These are phyloP conservation scores for Lichenostomus cassidix DNA, from an alignment of 2,113 vertebrate genomes.

Conservation along the genomic window DNA sequence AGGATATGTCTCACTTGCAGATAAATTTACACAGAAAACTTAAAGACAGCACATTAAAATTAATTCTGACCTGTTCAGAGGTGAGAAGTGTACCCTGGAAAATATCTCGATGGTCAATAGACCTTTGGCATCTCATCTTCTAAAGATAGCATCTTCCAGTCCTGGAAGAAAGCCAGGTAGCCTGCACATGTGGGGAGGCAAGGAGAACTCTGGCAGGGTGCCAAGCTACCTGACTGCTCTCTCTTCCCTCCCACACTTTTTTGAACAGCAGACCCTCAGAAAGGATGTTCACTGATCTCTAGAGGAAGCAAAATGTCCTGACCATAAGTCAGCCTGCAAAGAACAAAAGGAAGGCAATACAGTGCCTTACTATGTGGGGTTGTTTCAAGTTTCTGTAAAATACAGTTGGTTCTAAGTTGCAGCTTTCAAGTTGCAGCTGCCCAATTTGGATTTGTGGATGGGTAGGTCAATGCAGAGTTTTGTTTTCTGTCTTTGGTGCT, in stretches of 20 bases:
- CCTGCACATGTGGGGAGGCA: background rate
- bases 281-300: background rate
- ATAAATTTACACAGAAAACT: background rate
- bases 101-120: background rate
- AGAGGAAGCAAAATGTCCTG: background rate
- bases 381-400: background rate
- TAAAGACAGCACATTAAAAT: background rate
- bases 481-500: background rate
- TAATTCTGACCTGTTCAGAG: background rate
- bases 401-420: background rate
- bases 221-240: background rate
- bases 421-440: background rate
- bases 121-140: slow-evolving; percentile 12
- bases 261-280: background rate
- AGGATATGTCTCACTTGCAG: background rate
- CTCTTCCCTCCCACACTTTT: background rate
- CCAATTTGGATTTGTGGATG: background rate
- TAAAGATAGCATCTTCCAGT: background rate
- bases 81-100: background rate
- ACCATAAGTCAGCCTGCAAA: slow-evolving; percentile 4
- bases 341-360: background rate
- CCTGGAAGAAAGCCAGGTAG: background rate
- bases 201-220: background rate
- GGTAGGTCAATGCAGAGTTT: background rate
- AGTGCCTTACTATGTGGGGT: background rate